Base-by-base conservation (phyloP, 2,888 invertebrate genomes). In the Amblyjoppa fuscipennis region DNA sequence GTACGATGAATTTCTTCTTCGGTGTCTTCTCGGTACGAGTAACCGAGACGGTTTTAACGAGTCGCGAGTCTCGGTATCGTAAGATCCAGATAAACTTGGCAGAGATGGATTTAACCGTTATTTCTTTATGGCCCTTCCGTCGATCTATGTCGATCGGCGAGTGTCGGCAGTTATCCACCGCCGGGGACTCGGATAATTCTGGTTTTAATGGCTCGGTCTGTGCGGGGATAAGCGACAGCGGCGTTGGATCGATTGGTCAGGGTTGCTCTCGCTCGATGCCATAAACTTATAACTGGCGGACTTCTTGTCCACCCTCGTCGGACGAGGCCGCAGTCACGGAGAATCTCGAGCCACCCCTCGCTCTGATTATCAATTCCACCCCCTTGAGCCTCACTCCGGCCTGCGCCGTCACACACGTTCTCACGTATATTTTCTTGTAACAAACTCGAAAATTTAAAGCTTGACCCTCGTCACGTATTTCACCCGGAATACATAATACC, bases 341-440 rank as follows among this genome's bases (percentile, higher is more conserved):
- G 38, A 34, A 51, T 20, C 51, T 68, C 76, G 66, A 38, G 41
- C 38, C 11, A 34, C 9, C 31, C 53, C 31, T 20, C 3, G 41
- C 66, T 68, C 66, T 77, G 76, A 77, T 77, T 68, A 66, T 66
- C 66, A 77, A 77, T 77, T 68, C 66, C 51, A 41, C 53, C 53
- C 68, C 68, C 28, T 25, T 13, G 7, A n/a, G 7, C 20, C n/a
- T 38, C 16, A n/a, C 66, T 16, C 13, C 20, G 16, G 31, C 31
- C 4, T 7, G 31, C 16, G 64, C 34, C 13, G n/a, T 16, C 34
- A 59, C 59, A 59, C 28, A 53, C 61, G 61, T 61, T 61, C 68
- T 77, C 76, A 68, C 76, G 79, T 79, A 64, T 64, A 53, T 71
- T 53, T 66, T 79, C 79, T 79, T 79, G 61, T 34, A 34, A 34